Percentiles rank a stretch among this genome's conserved stretches.
These are phyloP conservation scores for Macrotus californicus DNA, from an alignment of 2,113 vertebrate species.

Conservation along the genomic window DNA sequence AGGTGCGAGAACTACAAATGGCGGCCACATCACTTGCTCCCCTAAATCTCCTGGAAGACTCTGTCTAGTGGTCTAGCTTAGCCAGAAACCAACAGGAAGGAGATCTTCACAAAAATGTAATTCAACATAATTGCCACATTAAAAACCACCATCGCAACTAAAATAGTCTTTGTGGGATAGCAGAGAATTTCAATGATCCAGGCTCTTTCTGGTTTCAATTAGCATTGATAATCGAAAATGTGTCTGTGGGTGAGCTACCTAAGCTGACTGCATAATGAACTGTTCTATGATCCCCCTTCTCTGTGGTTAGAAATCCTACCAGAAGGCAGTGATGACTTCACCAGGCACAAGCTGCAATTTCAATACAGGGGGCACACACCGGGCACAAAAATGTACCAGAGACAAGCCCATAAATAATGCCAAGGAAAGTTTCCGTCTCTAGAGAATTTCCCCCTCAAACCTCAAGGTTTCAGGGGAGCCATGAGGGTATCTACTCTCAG, in stretches of 20 bases:
- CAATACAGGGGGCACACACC: not conserved
- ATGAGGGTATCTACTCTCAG: not conserved
- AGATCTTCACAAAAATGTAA: not conserved
- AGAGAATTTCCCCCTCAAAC: not conserved
- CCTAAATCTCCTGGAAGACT: not conserved
- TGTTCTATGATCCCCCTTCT: not conserved
- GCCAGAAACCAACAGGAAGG: not conserved
- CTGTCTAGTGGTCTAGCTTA: not conserved
- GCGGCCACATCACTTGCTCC: not conserved
- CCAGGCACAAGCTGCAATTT: not conserved
- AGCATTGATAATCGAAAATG: not conserved
- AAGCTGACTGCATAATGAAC: not conserved
- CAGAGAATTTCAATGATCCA: not conserved
- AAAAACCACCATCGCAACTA: not conserved
- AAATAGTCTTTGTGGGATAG: not conserved
- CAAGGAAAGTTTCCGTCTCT: not conserved
- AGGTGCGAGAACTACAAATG: too few species aligned
- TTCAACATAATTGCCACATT: not conserved
- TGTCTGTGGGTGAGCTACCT: not conserved
- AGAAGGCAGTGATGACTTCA: not conserved
- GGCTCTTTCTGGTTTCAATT: not conserved
- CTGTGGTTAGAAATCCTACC: not conserved
- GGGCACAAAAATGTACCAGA: not conserved
- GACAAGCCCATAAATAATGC: not conserved
- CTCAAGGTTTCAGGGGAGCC: not conserved